Evolutionary conservation across 1,140 invertebrate species (phyloP), one percentile per base, ranked within the genome.

Genomic region (Streblospio benedicti): DNA sequence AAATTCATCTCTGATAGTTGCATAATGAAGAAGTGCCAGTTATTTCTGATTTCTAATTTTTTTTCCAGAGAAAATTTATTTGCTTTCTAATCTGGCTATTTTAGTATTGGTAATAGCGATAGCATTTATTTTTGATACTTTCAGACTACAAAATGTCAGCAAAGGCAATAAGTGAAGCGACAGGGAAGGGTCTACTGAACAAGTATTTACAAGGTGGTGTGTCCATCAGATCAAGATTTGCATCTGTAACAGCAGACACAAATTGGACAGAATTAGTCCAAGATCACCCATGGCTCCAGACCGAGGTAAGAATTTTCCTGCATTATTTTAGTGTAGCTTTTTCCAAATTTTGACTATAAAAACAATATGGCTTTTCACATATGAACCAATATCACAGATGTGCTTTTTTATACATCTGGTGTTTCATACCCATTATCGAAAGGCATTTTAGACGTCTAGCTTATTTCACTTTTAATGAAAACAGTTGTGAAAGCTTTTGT

Each of bases 121-220:
- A n/a, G n/a, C n/a, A n/a, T n/a, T n/a, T n/a, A n/a, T n/a, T n/a
- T n/a, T n/a, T n/a, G n/a, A n/a, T n/a, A n/a, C n/a, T n/a, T n/a
- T n/a, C n/a, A n/a, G n/a, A n/a, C n/a, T n/a, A n/a, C n/a, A n/a
- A n/a, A n/a, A 99, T 99, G 96, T 95, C 95, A 63, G 95, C 96
- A 18, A 98, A 98, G 82, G 94, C 94, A 53, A 95, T 99, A 67
- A 85, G 87, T 70, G 96, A 99, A 82, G 92, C 89, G 43, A 91
- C 90, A 49, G 96, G 95, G 47, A 99, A 99, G 77, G 85, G 89
- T 70, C 81, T 98, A 9, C 86, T 99, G 43, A 96, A 95, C 76
- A 86, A 87, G 57, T 85, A 88, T 75, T 83, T 98, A 62, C 79
- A 82, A 16, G 58, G 76, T 3, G 85, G 84, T 30, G 82, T 85